phyloP scores from a whole-genome alignment of 2,888 invertebrate species.

The Formica aserva region DNA sequence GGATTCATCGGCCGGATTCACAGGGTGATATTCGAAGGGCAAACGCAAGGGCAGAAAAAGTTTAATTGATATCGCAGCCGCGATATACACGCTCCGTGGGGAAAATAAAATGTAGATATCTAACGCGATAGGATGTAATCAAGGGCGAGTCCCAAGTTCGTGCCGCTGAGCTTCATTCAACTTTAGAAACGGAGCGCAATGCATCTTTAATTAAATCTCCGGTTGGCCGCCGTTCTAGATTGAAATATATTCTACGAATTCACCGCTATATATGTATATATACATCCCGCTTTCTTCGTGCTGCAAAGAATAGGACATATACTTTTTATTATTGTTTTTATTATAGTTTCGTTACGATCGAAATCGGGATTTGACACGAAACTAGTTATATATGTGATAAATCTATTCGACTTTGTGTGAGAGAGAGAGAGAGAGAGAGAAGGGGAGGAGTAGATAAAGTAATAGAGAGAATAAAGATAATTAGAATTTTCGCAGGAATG shows the following conservation, averaged over 20 bases:
- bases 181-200: constrained; percentile 75
- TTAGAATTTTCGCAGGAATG: constrained; percentile 11
- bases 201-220: constrained; percentile 82
- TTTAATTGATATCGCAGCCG: constrained; percentile 71
- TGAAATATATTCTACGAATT: constrained; percentile 79
- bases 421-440: not conserved
- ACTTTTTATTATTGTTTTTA: not conserved
- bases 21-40: constrained; percentile 16
- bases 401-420: not conserved
- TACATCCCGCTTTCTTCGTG: not conserved
- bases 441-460: not conserved
- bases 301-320: not conserved
- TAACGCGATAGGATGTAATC: constrained; percentile 68
- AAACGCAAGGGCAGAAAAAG: constrained; percentile 61
- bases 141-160: constrained; percentile 49
- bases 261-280: constrained; percentile 42
- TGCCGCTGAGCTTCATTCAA: constrained; percentile 68
- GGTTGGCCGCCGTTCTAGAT: constrained; percentile 60
- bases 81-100: constrained; percentile 12
- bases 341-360: not conserved
- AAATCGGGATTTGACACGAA: constrained; percentile 3
- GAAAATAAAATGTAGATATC: constrained; percentile 54
- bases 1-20: constrained; percentile 28
- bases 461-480: not conserved
- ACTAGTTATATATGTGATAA: not conserved